Evolutionary conservation across 2,113 vertebrate species (phyloP).

Genomic region (Syngnathus scovelli): DNA sequence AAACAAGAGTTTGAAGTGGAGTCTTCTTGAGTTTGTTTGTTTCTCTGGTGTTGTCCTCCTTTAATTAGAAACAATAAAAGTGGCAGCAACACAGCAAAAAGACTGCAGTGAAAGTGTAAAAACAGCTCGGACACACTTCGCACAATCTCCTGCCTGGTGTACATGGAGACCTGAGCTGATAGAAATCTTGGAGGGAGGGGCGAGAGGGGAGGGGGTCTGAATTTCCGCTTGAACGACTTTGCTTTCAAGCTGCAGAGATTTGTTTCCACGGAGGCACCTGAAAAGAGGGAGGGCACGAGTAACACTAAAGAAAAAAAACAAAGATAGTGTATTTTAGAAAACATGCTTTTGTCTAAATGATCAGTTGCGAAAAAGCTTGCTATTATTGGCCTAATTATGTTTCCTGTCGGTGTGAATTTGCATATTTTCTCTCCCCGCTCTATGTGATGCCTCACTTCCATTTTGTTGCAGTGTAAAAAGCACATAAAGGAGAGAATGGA

Average conservation of each 20-base stretch:
- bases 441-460: slow-evolving; percentile 57
- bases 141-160: slow-evolving; percentile 4
- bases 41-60: slow-evolving; percentile 1
- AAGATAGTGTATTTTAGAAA: neutral
- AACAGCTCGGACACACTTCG: neutral
- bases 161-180: slow-evolving; percentile 31
- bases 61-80: slow-evolving; percentile 11
- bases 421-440: slow-evolving; percentile 65
- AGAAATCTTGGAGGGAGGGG: slow-evolving; percentile 26
- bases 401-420: slow-evolving; percentile 68
- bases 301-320: neutral
- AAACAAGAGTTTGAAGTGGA: slow-evolving; percentile 8
- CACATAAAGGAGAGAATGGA: slow-evolving; percentile 35
- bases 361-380: slow-evolving; percentile 72
- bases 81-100: slow-evolving; percentile 6
- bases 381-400: slow-evolving; percentile 69
- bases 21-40: neutral
- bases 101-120: neutral
- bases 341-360: slow-evolving; percentile 61
- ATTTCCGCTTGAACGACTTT: slow-evolving; percentile 24
- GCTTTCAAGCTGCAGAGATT: slow-evolving; percentile 34
- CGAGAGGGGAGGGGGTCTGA: slow-evolving; percentile 3
- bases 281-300: neutral
- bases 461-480: slow-evolving; percentile 55
- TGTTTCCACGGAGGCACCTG: slow-evolving; percentile 30